phyloP scores from a whole-genome alignment of 64 coral and sea anemone genomes.

The Catalaphyllia jardinei region DNA sequence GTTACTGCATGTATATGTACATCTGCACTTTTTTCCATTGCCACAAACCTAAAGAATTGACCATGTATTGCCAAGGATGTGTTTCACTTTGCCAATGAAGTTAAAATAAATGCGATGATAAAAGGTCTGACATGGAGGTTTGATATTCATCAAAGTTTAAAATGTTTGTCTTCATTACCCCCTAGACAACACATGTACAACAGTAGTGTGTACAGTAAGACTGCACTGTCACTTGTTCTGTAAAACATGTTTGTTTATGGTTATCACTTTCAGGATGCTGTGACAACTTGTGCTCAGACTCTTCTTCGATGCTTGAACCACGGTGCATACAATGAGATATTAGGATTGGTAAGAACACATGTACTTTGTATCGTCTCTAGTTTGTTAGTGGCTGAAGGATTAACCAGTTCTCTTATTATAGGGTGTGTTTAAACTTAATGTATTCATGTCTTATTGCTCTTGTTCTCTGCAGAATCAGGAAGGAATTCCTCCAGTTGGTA shows the following conservation, averaged over 20 bases:
- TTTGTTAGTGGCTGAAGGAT: not conserved
- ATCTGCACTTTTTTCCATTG: no score
- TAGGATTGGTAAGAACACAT: slow-evolving; percentile 73
- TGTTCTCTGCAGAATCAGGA: slow-evolving; percentile 48
- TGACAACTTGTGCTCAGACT: slow-evolving; percentile 88
- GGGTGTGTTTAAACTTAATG: not conserved
- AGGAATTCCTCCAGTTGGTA: slow-evolving; percentile 86
- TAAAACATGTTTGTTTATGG: not conserved
- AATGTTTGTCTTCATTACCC: no score
- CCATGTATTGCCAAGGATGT: no score
- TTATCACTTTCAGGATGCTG: slow-evolving; percentile 62
- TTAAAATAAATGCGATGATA: no score
- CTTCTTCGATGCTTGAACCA: slow-evolving; percentile 93
- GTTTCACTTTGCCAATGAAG: no score
- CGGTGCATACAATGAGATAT: slow-evolving; percentile 91
- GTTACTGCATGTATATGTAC: no score
- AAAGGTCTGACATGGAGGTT: no score
- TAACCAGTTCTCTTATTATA: not conserved
- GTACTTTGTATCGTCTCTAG: not conserved
- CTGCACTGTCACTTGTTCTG: no score
- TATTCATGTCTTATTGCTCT: not conserved
- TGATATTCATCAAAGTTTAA: no score
- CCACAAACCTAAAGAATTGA: no score
- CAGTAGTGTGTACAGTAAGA: no score
- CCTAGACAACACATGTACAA: not conserved